Percentiles rank a stretch among this genome's conserved stretches.
Evolutionary conservation across 2,113 vertebrate genomes (phyloP).

Genomic region (Urocitellus parryii): DNA sequence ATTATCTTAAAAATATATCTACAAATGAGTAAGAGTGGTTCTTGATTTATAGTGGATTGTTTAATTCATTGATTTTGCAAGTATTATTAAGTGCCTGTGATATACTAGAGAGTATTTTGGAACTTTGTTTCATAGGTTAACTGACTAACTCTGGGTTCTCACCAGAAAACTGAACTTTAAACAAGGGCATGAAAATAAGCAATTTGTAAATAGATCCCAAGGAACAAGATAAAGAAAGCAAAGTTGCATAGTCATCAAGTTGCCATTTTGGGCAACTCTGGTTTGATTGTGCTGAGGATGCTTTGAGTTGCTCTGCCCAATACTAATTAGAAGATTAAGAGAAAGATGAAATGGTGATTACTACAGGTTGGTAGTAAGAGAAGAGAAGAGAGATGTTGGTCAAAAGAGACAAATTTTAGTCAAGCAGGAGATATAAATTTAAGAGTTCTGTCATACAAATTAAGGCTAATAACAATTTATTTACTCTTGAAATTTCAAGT

Average conservation of each 20-base stretch:
- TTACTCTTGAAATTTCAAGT: not conserved
- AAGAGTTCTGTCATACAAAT: not conserved
- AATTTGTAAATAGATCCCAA: not conserved
- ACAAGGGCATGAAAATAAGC: not conserved
- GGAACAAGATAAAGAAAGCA: not conserved
- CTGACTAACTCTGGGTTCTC: not conserved
- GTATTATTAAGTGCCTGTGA: not conserved
- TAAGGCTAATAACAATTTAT: not conserved
- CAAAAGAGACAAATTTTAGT: not conserved
- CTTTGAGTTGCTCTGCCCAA: not conserved
- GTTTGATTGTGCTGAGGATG: not conserved
- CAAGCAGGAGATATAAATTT: not conserved
- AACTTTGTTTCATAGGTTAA: not conserved
- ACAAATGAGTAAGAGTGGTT: not conserved
- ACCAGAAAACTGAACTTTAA: not conserved
- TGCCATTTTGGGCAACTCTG: not conserved
- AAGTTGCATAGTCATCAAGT: not conserved
- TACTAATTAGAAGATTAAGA: not conserved
- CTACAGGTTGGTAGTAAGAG: fast-evolving
- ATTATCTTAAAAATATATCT: not conserved
- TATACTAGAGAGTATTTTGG: not conserved
- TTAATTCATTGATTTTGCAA: not conserved
- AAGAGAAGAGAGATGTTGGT: not conserved
- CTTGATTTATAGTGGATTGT: not conserved
- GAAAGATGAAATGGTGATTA: not conserved